phyloP scores from a whole-genome alignment of 1,140 invertebrate genomes.

The Protaetia brevitarsis region DNA sequence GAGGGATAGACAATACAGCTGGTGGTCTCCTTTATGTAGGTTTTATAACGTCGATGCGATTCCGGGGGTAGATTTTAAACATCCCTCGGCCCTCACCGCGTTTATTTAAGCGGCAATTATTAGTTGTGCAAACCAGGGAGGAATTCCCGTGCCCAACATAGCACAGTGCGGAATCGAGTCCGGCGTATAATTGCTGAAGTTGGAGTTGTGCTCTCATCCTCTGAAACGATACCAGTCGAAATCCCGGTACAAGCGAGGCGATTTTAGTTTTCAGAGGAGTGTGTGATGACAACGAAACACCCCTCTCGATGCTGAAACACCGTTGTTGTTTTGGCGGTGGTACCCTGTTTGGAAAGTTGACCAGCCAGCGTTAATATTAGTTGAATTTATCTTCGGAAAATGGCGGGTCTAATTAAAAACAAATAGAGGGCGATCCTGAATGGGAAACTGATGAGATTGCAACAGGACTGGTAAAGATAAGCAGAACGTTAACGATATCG shows the following conservation, averaged over 20 bases:
- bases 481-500: neutral
- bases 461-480: neutral
- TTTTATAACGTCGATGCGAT: neutral
- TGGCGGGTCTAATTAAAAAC: conserved; percentile 9
- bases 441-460: neutral
- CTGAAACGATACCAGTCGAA: neutral
- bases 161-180: neutral
- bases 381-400: conserved; percentile 1
- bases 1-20: conserved; percentile 1
- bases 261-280: neutral
- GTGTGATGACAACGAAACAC: neutral
- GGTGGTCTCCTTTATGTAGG: neutral
- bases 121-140: conserved; percentile 3
- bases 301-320: conserved; percentile 1
- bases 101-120: conserved; percentile 15
- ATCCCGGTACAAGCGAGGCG: neutral
- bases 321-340: conserved; percentile 7
- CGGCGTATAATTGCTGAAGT: neutral
- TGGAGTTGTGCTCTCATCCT: neutral
- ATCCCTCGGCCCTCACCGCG: neutral
- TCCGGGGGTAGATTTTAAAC: neutral
- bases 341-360: neutral
- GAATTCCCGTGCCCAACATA: neutral
- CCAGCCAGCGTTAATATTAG: neutral
- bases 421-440: neutral